phyloP scores from a whole-genome alignment of 1,140 invertebrate species.

The Agrilus planipennis region DNA sequence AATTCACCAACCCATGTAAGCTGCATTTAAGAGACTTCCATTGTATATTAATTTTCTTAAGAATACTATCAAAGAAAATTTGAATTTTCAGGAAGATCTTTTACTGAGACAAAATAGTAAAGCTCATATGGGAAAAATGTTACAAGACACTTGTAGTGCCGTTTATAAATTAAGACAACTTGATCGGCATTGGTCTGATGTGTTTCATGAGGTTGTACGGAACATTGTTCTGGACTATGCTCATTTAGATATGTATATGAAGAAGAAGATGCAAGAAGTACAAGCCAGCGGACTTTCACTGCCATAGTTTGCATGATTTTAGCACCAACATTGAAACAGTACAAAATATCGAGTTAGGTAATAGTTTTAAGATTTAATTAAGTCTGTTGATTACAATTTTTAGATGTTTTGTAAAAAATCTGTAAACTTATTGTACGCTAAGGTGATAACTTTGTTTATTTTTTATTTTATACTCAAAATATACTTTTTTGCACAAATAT shows the following conservation, averaged over 20 bases:
- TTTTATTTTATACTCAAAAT: no score
- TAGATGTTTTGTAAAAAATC: no score
- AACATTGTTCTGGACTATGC: slow-evolving; percentile 65
- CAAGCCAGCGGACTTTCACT: slow-evolving; percentile 7
- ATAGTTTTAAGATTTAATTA: no score
- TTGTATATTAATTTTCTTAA: no score
- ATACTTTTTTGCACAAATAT: no score
- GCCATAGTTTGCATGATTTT: no score
- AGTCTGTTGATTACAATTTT: no score
- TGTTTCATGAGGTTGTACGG: slow-evolving; percentile 60
- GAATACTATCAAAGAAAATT: no score
- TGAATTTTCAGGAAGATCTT: slow-evolving; percentile 46
- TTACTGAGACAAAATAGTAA: slow-evolving; percentile 57
- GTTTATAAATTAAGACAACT: slow-evolving; percentile 60
- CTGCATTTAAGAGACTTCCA: neutral
- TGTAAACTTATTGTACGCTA: no score
- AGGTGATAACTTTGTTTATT: no score
- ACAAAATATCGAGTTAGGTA: no score
- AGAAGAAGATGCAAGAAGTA: slow-evolving; percentile 34
- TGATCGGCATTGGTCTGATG: slow-evolving; percentile 58
- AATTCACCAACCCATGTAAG: slow-evolving; percentile 47
- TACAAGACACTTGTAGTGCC: slow-evolving; percentile 58
- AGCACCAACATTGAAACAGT: no score
- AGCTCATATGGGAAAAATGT: slow-evolving; percentile 49
- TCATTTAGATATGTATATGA: slow-evolving; percentile 64